Base-by-base conservation (phyloP, 1,140 invertebrate species). In the Plutomurus gul region DNA sequence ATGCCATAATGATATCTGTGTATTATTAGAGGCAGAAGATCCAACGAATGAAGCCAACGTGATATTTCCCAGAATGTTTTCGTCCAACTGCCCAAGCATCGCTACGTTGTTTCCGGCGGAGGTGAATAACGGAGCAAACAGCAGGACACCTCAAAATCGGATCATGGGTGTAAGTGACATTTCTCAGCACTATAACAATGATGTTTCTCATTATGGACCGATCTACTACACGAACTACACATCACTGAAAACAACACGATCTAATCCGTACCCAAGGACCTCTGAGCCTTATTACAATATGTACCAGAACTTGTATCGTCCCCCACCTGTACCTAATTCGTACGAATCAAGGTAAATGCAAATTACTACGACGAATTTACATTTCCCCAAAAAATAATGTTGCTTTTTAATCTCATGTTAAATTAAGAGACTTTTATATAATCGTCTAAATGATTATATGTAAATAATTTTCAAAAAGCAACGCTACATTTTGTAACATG, bases 181-280 rank as follows among this genome's bases (percentile, higher is more conserved):
- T 43, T 60, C 84, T 88, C 88, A 88, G 51, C 86, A 87, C 0
- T 89, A 89, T 81, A 84, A 84, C 13, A 81, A 84, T 8, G 88
- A 89, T 75, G 85, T 88, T 75, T 88, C 88, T 49, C 87, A 87
- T 40, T 89, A 88, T 78, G 88, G 88, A 4, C 87, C 88, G 3
- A 87, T 89, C 36, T 89, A 88, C 85, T 87, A 88, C 83, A 83
- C 83, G 46, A 85, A 85, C 78, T 82, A 84, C 13, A 72, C 78
- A 4, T 75, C 78, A 13, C 72, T 83, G 30, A 43, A 74, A 18
- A 71, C 70, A 20, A 51, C 77, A 37, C 46, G 46, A 20, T 37
- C 30, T 16, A 56, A 46, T 6, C 81, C 81, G 8, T 80, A 77
- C 27, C 18, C 76, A 7, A 22, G 80, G 20, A 51, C 74, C 27